Base-by-base conservation (phyloP, 1,140 invertebrate species). In the Bicyclus anynana region DNA sequence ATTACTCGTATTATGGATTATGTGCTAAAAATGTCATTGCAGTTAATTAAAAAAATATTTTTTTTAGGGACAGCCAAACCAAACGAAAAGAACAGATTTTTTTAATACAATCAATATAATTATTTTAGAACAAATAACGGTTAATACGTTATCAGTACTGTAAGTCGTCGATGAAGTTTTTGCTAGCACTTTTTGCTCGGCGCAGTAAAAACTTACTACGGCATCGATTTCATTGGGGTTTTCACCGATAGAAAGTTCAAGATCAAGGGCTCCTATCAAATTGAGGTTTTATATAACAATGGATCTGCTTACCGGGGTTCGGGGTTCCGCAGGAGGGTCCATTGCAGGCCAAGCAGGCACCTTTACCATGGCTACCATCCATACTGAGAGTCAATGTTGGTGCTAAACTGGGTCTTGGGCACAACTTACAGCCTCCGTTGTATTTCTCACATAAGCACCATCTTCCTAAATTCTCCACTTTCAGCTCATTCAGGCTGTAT, bases 401-500 rank as follows among this genome's bases (percentile, higher is more conserved):
- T 18, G 74, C 72, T 12, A 75, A 61, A 55, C 73, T 69, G 10
- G 78, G 67, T n/a, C 74, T 60, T 12, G 80, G 83, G 47, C 83
- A 86, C 60, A 83, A 64, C 70, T 84, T 84, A 63, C 83, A 87
- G 5, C 81, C 83, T 3, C 83, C 83, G 53, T 81, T 82, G 66
- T 80, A 87, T 51, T 69, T 74, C 71, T 84, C 81, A 52, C 83
- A 87, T 27, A 87, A 62, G 56, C 84, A 87, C 69, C 72, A 74
- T 54, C 66, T 62, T 12, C 79, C 83, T 67, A 83, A 51, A 13
- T 72, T 77, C 26, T 82, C 81, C 54, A 79, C 76, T 38, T 76
- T 78, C 51, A 87, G 56, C 59, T 87, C 84, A 52, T 84, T 84
- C 37, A 87, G 62, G 16, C 84, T 80, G 50, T 80, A 86, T 53